Base-by-base conservation (phyloP, 2,888 invertebrate genomes). In the Nyleta sp. region DNA sequence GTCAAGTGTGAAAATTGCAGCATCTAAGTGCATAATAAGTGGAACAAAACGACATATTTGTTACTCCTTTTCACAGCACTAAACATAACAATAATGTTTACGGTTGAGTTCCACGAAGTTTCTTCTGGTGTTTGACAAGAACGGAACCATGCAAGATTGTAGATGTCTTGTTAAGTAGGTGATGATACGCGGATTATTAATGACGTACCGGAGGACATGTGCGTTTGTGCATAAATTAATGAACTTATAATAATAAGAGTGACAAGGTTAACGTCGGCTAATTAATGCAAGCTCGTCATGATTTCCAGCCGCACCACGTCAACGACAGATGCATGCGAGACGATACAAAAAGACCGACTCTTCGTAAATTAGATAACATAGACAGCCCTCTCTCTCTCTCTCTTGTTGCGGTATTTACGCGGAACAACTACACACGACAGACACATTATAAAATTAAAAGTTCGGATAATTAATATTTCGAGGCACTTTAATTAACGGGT, bases 261-360 rank as follows among this genome's bases (percentile, higher is more conserved):
- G 35, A 73, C 65, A 65, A 65, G 50, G 65, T 65, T 65, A 65
- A 13, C 57, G 48, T 40, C 18, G 17, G 38, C 50, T 73, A 65
- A 65, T 73, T 60, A 65, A 73, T 64, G 55, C 40, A 46, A 50
- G 33, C 70, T 50, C 55, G 62, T 64, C 55, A 55, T 22, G 64
- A 64, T 62, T 57, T 28, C 62, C 31, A 53, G 71, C 60, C 35
- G 20, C 31, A 10, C n/a, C n/a, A 11, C 71, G 53, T 33, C 46
- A 62, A 33, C 44, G 33, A 13, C 68, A 59, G 68, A 70, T 59
- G 17, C 50, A 57, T 28, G n/a, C 40, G 40, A 50, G 42, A 50
- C 44, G 20, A 57, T 59, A 15, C 50, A 70, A 71, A 62, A 62
- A 53, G 46, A n/a, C n/a, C 22, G 31, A 44, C 48, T 64, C 11